Conservation (phyloP, 2,797 vertebrate species). For the Gastrophryne carolinensis region DNA sequence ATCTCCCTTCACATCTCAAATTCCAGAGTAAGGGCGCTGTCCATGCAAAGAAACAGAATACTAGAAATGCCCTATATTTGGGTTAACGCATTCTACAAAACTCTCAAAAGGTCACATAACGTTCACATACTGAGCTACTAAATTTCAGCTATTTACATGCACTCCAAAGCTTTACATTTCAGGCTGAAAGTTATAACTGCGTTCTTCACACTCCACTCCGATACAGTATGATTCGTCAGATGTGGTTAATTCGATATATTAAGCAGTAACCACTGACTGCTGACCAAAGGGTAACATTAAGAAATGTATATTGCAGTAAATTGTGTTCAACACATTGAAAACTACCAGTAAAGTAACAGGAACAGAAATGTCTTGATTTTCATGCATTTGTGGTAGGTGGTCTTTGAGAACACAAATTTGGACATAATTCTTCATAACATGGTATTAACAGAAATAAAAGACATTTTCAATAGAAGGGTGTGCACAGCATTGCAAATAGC, state of each 20-base stretch:
- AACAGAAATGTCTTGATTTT: neutral
- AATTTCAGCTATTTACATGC: conserved; percentile 35
- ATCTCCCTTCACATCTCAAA: conserved; percentile 8
- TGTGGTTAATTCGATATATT: neutral
- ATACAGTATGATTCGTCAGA: conserved; percentile 33
- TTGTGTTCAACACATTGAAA: no score
- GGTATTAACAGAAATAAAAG: no score
- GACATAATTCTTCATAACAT: no score
- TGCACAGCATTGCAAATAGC: no score
- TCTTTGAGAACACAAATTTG: no score
- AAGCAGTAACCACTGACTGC: neutral
- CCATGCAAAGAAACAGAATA: conserved; percentile 1
- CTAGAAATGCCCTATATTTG: conserved; percentile 15
- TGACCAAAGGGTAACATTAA: neutral
- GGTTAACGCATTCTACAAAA: conserved; percentile 28
- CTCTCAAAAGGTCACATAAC: conserved; percentile 15
- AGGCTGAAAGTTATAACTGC: conserved; percentile 12
- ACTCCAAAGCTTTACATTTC: neutral
- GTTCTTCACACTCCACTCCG: conserved; percentile 7
- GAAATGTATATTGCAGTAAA: no score
- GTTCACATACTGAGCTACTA: conserved; percentile 6
- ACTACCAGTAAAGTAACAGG: neutral
- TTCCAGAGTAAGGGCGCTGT: neutral
- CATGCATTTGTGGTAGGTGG: no score
- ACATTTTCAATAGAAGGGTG: no score